Evolutionary conservation across 2,888 invertebrate species (phyloP), one percentile per base, ranked within the genome.

Genomic region (Pantelozetes paolii): DNA sequence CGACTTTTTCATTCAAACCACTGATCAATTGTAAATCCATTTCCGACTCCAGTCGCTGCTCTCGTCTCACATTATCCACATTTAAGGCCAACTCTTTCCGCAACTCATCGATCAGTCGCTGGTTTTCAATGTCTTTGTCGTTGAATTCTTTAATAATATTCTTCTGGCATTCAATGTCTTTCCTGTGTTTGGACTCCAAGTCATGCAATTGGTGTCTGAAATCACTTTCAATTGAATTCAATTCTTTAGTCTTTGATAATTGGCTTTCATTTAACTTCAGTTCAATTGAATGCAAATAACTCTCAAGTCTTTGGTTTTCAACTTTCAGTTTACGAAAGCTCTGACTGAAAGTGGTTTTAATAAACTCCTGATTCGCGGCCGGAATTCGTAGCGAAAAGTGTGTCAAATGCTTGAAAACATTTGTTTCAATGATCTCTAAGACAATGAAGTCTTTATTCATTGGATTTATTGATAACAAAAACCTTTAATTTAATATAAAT

Each of bases 361-460:
- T 67, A 26, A 69, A 67, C 48, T 73, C 73, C 62, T 67, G 67
- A 67, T 50, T 69, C 28, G 73, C 73, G 1, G 73, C 40, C 26
- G 73, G 45, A 69, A 73, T 73, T 32, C 30, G 18, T 15, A 73
- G 48, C 28, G 73, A 67, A n/a, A 73, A 23, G 26, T 54, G 73
- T 13, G 42, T 26, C 20, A 69, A 30, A 57, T 73, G 20, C 20
- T 50, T 45, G 28, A 69, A 48, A 32, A 48, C 50, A 70, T 73
- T 70, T 18, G 20, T 42, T 26, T 73, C 73, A 5, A 73, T 67
- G n/a, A 73, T 67, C 18, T 73, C 73, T 23, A 73, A 36, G n/a
- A 32, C 32, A 18, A 73, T 26, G 8, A 42, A 48, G 30, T 30
- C 67, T 69, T 48, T 48, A 30, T 42, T 67, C 42, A 40, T 23